Conservation (phyloP, 1,140 invertebrate species). For the Panagrolaimus sp. region DNA sequence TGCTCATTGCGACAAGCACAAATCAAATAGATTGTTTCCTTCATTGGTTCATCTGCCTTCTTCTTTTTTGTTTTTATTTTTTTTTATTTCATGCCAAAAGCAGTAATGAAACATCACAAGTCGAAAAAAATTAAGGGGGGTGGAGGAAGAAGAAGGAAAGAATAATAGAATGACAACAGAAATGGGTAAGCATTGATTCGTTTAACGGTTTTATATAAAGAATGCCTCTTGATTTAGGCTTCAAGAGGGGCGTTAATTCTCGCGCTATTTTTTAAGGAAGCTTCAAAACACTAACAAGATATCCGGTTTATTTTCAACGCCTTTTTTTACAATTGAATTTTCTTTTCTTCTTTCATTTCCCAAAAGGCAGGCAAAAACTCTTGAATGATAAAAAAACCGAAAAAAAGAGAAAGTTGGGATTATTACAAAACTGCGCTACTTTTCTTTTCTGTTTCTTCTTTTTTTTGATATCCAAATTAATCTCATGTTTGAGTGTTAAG, state of each 20-base stretch:
- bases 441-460: too few relatives aligned
- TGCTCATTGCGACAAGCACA: conserved; percentile 18
- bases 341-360: neutral
- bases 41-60: conserved; percentile 15
- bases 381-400: conserved; percentile 12
- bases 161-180: neutral
- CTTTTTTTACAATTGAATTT: neutral
- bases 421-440: too few relatives aligned
- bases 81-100: conserved; percentile 6
- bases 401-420: neutral
- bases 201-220: neutral
- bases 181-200: neutral
- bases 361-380: neutral
- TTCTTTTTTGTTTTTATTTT: too few relatives aligned
- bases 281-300: conserved; percentile 11
- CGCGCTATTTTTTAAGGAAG: neutral
- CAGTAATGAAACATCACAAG: too few relatives aligned
- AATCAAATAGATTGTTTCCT: conserved; percentile 17
- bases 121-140: too few relatives aligned
- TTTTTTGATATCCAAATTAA: too few relatives aligned
- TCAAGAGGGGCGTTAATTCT: conserved; percentile 12
- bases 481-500: too few relatives aligned
- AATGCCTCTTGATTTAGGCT: conserved; percentile 4
- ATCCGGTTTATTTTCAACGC: conserved; percentile 4
- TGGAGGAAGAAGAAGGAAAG: too few relatives aligned